Conservation (phyloP, 2,113 vertebrate species). For the Rhinolophus ferrumequinum region DNA sequence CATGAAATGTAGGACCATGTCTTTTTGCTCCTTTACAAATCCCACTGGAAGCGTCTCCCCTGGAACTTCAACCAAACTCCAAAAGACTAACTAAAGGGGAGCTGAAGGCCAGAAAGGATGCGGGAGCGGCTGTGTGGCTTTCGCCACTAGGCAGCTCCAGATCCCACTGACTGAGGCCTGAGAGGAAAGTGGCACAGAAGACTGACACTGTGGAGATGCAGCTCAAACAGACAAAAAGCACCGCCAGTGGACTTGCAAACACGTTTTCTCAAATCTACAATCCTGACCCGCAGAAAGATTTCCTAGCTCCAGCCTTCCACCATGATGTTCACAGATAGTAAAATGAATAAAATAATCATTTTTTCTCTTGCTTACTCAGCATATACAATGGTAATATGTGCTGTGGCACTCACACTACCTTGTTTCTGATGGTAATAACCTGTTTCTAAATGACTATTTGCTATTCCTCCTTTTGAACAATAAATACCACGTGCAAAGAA, state of each 20-base stretch:
- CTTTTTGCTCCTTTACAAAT: background rate
- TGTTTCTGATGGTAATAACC: background rate
- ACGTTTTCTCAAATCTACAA: background rate
- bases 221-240: background rate
- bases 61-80: background rate
- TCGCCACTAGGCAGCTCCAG: background rate
- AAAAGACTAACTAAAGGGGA: background rate
- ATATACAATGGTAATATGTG: background rate
- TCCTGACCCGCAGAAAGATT: background rate
- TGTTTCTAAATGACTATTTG: conserved; percentile 13
- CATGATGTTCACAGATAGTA: background rate
- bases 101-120: background rate
- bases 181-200: background rate
- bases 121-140: background rate
- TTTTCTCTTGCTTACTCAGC: background rate
- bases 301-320: background rate
- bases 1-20: background rate
- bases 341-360: conserved; percentile 4
- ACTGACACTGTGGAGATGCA: background rate
- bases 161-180: background rate
- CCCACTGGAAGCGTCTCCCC: background rate
- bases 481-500: background rate
- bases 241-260: background rate
- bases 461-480: background rate
- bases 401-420: background rate